Base-by-base conservation (phyloP, 2,113 vertebrate species). In the Dromaius novaehollandiae region DNA sequence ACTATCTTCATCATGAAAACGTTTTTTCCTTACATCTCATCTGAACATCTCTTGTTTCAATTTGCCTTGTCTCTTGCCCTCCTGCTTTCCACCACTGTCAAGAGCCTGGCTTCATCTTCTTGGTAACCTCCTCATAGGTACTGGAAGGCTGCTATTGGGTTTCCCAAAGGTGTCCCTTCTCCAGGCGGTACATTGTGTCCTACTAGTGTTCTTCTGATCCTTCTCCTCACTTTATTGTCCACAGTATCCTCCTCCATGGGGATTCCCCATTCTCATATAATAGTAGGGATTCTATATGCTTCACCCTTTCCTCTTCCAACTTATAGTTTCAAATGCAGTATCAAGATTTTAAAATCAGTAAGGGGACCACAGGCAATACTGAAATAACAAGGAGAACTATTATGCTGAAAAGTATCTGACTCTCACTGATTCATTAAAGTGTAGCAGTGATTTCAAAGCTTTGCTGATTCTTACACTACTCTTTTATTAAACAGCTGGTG, bases 1-100 rank as follows among this genome's bases (percentile, higher is more conserved):
- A 13, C 80, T 80, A 51, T 76, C 68, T 56, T 80, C 36, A 11
- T 7, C 16, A n/a, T 71, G 56, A 63, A 61, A 70, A 88, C 48
- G 28, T 40, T 86, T 21, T 48, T 24, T 53, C 32, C 73, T n/a
- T 51, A 15, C 73, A 58, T 14, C 18, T n/a, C 48, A 11, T 28
- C 17, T n/a, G 56, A 66, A 88, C 32, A 50, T 76, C 13, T 48
- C 18, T 48, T 61, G 10, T 12, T 61, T 78, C 20, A 7, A 5
- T 75, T 63, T 66, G 40, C 18, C 46, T n/a, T 46, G 26, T 70
- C n/a, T 56, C 19, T 75, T 66, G 32, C 78, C 5, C 83, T 92
- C 21, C 51, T 13, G 1, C 24, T 0, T 1, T 2, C 6, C 25
- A 8, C 5, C 79, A 65, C 61, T 71, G 40, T 11, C 2, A 63